A percentile compares a stretch with the other conserved stretches of the same genome.
These are phyloP conservation scores for Sphinx pinastri DNA, from an alignment of 2,888 invertebrate species.

Conservation along the genomic window DNA sequence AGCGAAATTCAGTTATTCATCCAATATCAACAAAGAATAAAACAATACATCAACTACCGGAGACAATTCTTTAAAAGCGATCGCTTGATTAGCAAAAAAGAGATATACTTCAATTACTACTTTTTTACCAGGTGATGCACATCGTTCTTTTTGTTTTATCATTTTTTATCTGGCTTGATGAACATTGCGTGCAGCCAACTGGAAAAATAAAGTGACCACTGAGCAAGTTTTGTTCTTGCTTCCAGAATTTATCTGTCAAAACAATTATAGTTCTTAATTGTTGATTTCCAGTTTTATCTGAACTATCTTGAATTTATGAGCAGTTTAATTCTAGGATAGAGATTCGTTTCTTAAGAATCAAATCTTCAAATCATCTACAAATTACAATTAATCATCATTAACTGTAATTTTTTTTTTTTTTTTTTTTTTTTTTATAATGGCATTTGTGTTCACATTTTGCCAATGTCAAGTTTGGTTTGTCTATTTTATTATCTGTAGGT, in stretches of 20 bases:
- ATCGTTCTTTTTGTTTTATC: constrained; percentile 9
- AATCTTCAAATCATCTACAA: no score
- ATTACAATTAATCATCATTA: no score
- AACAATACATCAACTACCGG: neutral
- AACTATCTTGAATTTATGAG: neutral
- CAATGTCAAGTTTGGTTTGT: no score
- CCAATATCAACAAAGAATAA: neutral
- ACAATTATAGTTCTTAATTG: constrained; percentile 23
- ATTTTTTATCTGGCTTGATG: constrained; percentile 27
- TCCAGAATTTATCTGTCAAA: constrained; percentile 23
- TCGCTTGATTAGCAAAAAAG: constrained; percentile 1
- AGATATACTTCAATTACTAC: neutral
- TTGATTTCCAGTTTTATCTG: neutral
- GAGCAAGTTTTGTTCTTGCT: constrained; percentile 22
- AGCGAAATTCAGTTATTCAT: no score
- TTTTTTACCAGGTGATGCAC: constrained; percentile 1
- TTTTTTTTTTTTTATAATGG: no score
- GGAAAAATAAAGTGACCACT: constrained; percentile 30
- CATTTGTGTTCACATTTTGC: no score
- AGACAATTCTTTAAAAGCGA: neutral
- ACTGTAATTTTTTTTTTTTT: no score
- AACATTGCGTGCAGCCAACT: constrained; percentile 35
- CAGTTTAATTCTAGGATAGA: no score
- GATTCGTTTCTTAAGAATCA: no score
- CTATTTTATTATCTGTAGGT: no score